Evolutionary conservation across 2,888 invertebrate species (phyloP), one percentile per base, ranked within the genome.

Genomic region (Acholoe squamosa): DNA sequence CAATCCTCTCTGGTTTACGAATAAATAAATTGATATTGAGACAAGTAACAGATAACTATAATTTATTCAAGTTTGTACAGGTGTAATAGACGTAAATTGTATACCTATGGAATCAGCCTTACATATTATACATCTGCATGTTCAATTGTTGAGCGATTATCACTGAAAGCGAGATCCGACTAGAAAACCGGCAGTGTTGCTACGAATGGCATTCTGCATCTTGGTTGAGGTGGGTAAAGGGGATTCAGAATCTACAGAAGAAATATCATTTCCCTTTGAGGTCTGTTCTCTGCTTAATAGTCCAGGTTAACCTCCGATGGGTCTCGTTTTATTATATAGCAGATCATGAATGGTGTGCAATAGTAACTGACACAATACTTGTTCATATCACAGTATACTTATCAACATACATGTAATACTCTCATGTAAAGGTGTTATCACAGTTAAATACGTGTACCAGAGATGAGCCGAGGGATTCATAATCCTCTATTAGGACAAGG

Each of bases 371-470:
- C n/a, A 71, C 76, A 25, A 76, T 76, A 76, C 76, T 31, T 76
- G 16, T 76, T 25, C 25, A 28, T 76, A 76, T 76, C 76, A 76
- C 76, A 76, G 76, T 25, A 76, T 76, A 76, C 31, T n/a, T 76
- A 31, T 31, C 25, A 76, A 14, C 16, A 76, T 76, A 19, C 25
- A 25, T 14, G 25, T 76, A 76, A 76, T 76, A 76, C 76, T 76
- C 31, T 76, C 61, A 61, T 61, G 1, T 19, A 19, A 0, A 61
- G 61, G 61, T 61, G 14, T n/a, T 61, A 61, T 61, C 61, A 61
- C 61, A 61, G 61, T 61, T 61, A n/a, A 61, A 61, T 14, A 10
- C 10, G 19, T 19, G 12, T 14, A n/a, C 61, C 61, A 61, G 61
- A 19, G n/a, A n/a, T 14, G 61, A 61, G 61, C 5, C 19, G 5